Conservation (phyloP, 2,113 vertebrate genomes). For the Megaceryle torquata region DNA sequence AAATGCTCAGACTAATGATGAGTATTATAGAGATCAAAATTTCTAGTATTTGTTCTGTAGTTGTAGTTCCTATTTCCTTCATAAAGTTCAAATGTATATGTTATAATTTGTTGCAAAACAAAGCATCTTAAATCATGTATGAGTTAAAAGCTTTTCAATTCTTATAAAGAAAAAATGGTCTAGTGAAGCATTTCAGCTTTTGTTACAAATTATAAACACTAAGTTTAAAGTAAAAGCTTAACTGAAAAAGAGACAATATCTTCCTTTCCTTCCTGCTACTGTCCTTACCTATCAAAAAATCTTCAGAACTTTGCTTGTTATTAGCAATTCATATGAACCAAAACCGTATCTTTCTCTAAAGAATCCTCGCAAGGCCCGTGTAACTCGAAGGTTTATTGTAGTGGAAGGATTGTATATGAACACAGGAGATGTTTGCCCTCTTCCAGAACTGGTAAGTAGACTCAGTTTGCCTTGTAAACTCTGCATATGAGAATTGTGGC, state of each 20-base stretch:
- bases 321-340: background rate
- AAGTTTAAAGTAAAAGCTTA: background rate
- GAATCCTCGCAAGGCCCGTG: slow-evolving; percentile 96
- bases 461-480: background rate
- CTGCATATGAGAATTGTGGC: background rate
- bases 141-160: background rate
- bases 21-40: background rate
- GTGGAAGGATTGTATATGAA: slow-evolving; percentile 94
- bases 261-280: background rate
- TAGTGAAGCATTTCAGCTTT: background rate
- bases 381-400: slow-evolving; percentile 91
- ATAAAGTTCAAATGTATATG: background rate
- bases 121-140: background rate
- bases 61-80: background rate
- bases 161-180: background rate
- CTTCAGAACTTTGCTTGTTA: background rate
- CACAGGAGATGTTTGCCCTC: slow-evolving; percentile 90
- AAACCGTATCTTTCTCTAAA: background rate
- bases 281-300: background rate
- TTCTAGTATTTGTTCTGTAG: background rate
- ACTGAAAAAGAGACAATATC: background rate
- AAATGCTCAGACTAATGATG: background rate
- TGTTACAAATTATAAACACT: background rate
- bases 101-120: background rate
- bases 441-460: slow-evolving; percentile 89